Conservation (phyloP, 2,113 vertebrate genomes). For the Lepidothrix coronata region DNA sequence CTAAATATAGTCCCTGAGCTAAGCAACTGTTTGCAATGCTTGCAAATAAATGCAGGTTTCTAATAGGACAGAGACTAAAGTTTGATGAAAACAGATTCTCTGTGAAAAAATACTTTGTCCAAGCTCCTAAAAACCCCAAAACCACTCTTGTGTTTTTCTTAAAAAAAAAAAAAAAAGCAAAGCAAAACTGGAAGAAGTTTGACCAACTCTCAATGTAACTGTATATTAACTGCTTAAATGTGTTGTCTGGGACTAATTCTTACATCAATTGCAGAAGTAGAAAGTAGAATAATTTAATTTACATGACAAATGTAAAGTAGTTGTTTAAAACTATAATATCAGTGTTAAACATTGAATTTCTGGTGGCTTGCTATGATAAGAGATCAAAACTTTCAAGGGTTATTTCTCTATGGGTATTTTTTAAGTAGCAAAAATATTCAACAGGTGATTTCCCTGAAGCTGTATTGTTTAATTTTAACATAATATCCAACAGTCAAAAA, state of each 20-base stretch:
- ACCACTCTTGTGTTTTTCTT: neutral
- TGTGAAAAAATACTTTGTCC: neutral
- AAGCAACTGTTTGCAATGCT: neutral
- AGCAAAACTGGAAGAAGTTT: neutral
- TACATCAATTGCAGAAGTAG: neutral
- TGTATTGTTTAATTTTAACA: neutral
- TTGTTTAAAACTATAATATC: neutral
- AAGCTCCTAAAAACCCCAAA: neutral
- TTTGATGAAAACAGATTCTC: neutral
- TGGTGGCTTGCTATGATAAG: neutral
- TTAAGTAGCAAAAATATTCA: neutral
- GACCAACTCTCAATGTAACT: neutral
- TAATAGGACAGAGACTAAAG: neutral
- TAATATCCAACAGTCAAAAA: neutral
- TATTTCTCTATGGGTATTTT: neutral
- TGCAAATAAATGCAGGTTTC: neutral
- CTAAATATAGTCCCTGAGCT: neutral
- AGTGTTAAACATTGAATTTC: neutral
- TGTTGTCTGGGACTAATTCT: neutral
- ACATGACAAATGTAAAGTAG: neutral
- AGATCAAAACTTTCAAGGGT: neutral
- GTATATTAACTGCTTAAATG: neutral
- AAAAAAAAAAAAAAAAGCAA: neutral
- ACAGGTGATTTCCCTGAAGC: neutral
- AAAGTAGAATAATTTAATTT: neutral